Conservation (phyloP, 2,113 vertebrate genomes). For the Eurystomus gularis region DNA sequence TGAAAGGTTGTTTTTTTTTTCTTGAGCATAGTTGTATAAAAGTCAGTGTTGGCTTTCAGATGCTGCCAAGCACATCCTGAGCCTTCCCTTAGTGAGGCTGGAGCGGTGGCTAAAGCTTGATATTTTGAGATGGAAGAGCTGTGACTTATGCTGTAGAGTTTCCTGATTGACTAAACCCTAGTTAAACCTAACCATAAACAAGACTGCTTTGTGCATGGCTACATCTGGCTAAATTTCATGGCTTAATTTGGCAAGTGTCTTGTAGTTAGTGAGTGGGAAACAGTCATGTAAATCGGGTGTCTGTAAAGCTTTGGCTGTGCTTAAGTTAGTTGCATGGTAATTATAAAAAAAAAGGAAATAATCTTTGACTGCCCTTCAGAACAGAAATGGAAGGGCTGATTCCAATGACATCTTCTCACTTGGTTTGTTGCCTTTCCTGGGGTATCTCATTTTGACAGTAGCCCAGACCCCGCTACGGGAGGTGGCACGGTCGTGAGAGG, state of each 20-base stretch:
- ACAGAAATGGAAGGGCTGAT: not conserved
- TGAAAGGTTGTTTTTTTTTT: not conserved
- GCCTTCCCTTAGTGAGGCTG: not conserved
- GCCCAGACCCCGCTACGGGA: not conserved
- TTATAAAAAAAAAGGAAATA: fast-evolving
- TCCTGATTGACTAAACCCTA: not conserved
- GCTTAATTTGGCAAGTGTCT: not conserved
- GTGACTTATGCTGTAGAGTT: not conserved
- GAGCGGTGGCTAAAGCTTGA: not conserved
- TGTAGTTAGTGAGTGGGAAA: not conserved
- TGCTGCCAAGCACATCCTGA: not conserved
- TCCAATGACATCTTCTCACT: not conserved
- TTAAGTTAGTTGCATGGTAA: not conserved
- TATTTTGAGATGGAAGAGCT: not conserved
- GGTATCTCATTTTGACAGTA: not conserved
- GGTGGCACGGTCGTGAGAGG: not conserved
- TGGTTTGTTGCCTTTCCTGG: not conserved
- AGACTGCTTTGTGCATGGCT: not conserved
- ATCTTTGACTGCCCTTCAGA: not conserved
- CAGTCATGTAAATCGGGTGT: not conserved
- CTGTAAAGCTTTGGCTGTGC: not conserved
- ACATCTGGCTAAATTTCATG: not conserved
- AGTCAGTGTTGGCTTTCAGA: not conserved
- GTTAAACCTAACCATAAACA: not conserved
- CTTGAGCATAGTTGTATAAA: not conserved